Conservation (phyloP, 2,888 invertebrate species). For the Dichetophora obliterata region DNA sequence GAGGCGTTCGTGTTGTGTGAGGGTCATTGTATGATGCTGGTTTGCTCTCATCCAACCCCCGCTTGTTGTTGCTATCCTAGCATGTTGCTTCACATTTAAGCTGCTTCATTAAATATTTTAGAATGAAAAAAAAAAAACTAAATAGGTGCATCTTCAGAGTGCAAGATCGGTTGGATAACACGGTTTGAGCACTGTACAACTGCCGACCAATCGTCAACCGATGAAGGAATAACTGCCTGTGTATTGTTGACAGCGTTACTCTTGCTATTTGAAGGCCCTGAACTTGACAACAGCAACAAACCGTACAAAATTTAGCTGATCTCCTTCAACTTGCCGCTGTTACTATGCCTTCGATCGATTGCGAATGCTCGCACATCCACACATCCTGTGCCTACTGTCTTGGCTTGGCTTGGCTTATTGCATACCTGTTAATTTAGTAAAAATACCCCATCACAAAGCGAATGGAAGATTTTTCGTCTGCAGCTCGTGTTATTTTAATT, state of each 20-base stretch:
- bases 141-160: neutral
- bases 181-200: too few relatives aligned
- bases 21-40: conserved; percentile 10
- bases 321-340: neutral
- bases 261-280: conserved; percentile 14
- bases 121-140: neutral
- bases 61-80: too few relatives aligned
- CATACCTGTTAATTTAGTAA: too few relatives aligned
- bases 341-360: neutral
- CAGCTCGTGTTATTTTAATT: too few relatives aligned
- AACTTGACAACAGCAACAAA: conserved; percentile 33
- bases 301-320: too few relatives aligned
- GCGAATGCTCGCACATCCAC: too few relatives aligned
- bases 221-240: neutral
- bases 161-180: neutral
- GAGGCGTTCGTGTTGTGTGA: neutral
- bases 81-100: neutral
- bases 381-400: too few relatives aligned
- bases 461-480: too few relatives aligned
- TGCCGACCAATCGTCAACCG: too few relatives aligned
- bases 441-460: too few relatives aligned
- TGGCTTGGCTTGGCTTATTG: too few relatives aligned
- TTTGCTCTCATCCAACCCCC: neutral
- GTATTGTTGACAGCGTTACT: neutral
- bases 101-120: conserved; percentile 10